Base-by-base conservation (phyloP, 2,797 vertebrate genomes). In the Anas bernieri region DNA sequence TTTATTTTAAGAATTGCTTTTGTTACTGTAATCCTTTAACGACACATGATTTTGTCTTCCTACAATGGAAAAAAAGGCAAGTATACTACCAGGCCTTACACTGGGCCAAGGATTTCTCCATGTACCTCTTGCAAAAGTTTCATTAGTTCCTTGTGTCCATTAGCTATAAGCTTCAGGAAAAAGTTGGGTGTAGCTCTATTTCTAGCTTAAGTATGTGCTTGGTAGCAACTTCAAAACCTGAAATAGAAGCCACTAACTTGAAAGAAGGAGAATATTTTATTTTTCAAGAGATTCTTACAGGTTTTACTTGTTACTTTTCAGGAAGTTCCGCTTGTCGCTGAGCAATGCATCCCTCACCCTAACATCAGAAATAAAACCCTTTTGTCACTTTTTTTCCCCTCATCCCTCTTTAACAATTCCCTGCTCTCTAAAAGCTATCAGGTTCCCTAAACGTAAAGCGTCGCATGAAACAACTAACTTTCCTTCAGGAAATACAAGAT, bases 381-480 rank as follows among this genome's bases (percentile, higher is more conserved):
- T 59, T 25, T 35, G 28, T 12, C n/a, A 55, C 14, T 63, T 26
- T 63, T 20, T 18, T 4, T 39, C 26, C 43, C 13, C 8, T 70
- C 64, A 31, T 56, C 46, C 46, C 46, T 23, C 46, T 23, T 23
- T 35, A 41, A n/a, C 23, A 75, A 15, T 41, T 41, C 11, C 14
- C 56, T 78, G 9, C 66, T 20, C 72, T 17, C 58, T 28, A 9
- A 37, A 64, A 55, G 20, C 17, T 9, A 35, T 12, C 11, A 0
- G 30, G 50, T 43, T 64, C 72, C 33, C 31, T 18, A 30, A 85
- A 68, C 2, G 20, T 33, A 50, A 56, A 61, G 37, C n/a, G 7
- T 25, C 2, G 0, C 11, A 3, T 3, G 0, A 4, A 41, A 37
- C 18, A 31, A 11, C 28, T 41, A 37, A 0, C 23, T 68, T 66